Base-by-base conservation (phyloP, 1,140 invertebrate genomes). In the Coelopa frigida region DNA sequence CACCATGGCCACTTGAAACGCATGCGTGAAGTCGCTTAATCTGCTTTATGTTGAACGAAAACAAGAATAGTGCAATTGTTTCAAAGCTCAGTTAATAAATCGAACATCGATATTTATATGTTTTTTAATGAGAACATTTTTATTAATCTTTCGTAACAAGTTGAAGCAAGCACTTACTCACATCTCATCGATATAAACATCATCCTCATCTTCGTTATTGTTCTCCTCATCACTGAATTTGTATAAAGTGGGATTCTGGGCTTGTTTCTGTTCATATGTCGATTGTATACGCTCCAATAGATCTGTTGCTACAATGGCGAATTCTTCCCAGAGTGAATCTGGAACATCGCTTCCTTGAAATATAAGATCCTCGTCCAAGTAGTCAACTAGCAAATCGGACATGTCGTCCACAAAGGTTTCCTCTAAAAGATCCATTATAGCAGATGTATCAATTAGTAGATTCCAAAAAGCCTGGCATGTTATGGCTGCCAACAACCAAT, bases 381-480 rank as follows among this genome's bases (percentile, higher is more conserved):
- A 75, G 52, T 80, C 78, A 20, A 75, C 73, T n/a, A 81, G 55
- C 11, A 78, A 57, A 38, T 72, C 69, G 20, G 77, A 59, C 3
- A 81, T 59, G 44, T 75, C 70, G 49, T 79, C 73, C 61, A 77
- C 70, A 50, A 77, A 72, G 33, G 44, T 43, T 17, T 70, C 59
- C n/a, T 74, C 68, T 5, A 72, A 72, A n/a, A 74, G 56, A 26
- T 71, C 68, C 46, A 72, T 65, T 18, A 72, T 58, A 61, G 73
- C 71, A 35, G 65, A 60, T 4, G 65, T 71, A 33, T 82, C 80
- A 24, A 79, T 79, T 48, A 78, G 78, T 53, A 80, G 82, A 69
- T 87, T 87, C 82, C 83, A 85, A 14, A 86, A 37, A 6, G 67
- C 67, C 49, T 70, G 67, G 42, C 63, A 69, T 18, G 61, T 57